Evolutionary conservation across 2,113 vertebrate genomes (phyloP), one percentile per base, ranked within the genome.

Genomic region (Gila orcuttii): DNA sequence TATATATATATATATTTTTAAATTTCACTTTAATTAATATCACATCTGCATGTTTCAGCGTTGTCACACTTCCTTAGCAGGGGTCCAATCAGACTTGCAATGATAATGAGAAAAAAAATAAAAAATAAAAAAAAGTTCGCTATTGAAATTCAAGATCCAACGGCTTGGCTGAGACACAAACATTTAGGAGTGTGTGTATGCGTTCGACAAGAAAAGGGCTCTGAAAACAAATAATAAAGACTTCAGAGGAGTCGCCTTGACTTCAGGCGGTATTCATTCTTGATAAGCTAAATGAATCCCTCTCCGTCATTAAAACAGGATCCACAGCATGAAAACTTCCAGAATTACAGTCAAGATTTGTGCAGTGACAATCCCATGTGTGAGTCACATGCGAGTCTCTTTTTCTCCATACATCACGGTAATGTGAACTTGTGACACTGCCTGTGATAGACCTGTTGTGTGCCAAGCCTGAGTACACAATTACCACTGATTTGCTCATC

Each of bases 401-500:
- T 82, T 69, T 60, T 82, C 83, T 88, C 60, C 85, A 92, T 86
- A 79, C 81, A 91, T 89, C 71, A 84, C 82, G 88, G 89, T 85
- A 92, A 89, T 88, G 80, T 86, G 79, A 88, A 89, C 88, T 91
- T 90, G 82, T 89, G 91, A 91, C 89, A 90, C 85, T 62, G 85
- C 77, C 80, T 81, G 25, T 88, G 82, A 90, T 89, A 74, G 81
- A 87, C 86, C 82, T 69, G 85, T 82, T 76, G 87, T 50, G 83
- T 79, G 77, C 66, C 85, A 68, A 88, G 87, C 83, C 73, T 87
- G 77, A 86, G 86, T 86, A 88, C 90, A 91, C 90, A 91, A 91
- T 92, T 91, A 91, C 82, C 89, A 87, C 87, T 91, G 91, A 92
- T 91, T 92, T 90, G 86, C 90, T 91, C 79, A 89, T 89, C 87